These are phyloP conservation scores for Cyphomyrus discorhynchus DNA, from an alignment of 2,113 vertebrate genomes.

Conservation along the genomic window DNA sequence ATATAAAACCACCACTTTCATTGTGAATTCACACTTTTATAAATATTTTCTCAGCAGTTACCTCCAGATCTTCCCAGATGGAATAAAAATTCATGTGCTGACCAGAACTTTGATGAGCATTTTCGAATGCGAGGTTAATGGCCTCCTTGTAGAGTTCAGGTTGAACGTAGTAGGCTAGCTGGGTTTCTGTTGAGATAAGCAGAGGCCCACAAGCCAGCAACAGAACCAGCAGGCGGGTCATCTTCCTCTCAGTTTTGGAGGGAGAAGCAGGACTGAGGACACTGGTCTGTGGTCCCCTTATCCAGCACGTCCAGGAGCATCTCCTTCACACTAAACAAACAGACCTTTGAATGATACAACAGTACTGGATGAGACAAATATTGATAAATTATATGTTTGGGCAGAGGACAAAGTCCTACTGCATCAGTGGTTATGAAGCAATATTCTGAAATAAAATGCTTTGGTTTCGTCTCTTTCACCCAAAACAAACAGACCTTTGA, in stretches of 20 bases:
- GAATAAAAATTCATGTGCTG: background rate
- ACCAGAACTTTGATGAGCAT: background rate
- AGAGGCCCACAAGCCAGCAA: background rate
- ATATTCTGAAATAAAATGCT: no score
- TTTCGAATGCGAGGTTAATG: background rate
- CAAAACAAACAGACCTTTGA: background rate
- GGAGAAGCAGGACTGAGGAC: background rate
- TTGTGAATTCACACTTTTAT: background rate
- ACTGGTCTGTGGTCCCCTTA: background rate
- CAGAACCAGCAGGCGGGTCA: background rate
- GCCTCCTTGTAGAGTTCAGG: background rate
- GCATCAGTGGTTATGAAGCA: no score
- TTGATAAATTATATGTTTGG: no score
- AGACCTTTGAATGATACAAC: no score
- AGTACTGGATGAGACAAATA: no score
- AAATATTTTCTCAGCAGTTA: background rate
- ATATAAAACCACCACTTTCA: no score
- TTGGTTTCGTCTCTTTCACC: no score
- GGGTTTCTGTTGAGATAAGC: background rate
- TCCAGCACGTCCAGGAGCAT: background rate
- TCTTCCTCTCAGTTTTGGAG: background rate
- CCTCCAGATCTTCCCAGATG: background rate
- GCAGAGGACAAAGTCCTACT: no score
- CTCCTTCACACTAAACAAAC: background rate
- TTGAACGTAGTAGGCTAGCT: background rate